Evolutionary conservation across 2,888 invertebrate genomes (phyloP), one percentile per base, ranked within the genome.

Genomic region (Mactromeris polynyma): DNA sequence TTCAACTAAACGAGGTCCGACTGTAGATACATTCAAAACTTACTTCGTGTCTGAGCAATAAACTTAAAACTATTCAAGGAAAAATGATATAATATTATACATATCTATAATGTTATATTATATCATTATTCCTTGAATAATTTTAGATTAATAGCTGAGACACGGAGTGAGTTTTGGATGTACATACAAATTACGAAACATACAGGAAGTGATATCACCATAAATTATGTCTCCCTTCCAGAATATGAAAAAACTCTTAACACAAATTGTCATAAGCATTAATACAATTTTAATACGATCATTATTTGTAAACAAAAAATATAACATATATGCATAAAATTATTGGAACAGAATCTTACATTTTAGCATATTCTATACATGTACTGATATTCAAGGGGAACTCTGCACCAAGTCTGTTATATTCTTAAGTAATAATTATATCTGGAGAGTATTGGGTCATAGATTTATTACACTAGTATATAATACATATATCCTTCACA

Each of bases 291-390:
- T 83, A 83, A 83, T 83, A 83, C 51, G 46, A 21, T 83, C 69
- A 83, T 77, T 77, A 77, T 77, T 83, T 69, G 38, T 80, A 80
- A 82, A 82, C 73, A 46, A 83, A 46, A 46, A 83, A 51, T 83
- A 83, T 83, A 83, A 83, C 77, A 83, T 42, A 83, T 83, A 83
- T 83, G 83, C 83, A 51, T 73, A 77, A 69, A 69, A 83, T 40
- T 51, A 83, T 19, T 58, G 58, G 58, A 64, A 64, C 58, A 64
- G 26, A 58, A 6, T 26, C 21, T 7, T 64, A 64, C 26, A 64
- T 26, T 26, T 26, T 64, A 26, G n/a, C 26, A 26, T 64, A 64
- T n/a, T 64, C 9, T 64, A 64, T 64, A 64, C 6, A n/a, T 26
- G 3, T 26, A 64, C 46, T 46, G 46, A n/a, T 64, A 26, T n/a